Base-by-base conservation (phyloP, 2,113 vertebrate species). In the Periophthalmodon schlosseri region DNA sequence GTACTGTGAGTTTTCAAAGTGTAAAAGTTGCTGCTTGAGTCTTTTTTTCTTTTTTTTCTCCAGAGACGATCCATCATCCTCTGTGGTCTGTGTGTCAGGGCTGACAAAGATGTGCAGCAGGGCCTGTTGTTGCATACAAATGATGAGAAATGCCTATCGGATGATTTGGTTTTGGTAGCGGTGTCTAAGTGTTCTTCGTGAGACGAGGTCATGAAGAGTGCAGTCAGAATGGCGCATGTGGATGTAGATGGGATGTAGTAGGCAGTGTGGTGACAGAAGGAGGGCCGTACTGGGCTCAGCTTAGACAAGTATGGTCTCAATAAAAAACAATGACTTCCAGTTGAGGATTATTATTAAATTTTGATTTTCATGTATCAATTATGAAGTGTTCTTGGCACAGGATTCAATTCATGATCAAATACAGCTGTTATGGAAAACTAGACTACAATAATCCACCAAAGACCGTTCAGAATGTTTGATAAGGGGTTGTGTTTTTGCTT, bases 181-280 rank as follows among this genome's bases (percentile, higher is more conserved):
- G 61, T 68, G 58, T n/a, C 16, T 46, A 73, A 73, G 64, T 64
- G 68, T 5, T 0, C 6, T 74, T 70, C 24, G 60, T 65, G 82
- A 77, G 78, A 80, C 14, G 60, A 73, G 52, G 78, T 77, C 34
- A 75, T 28, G 21, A 61, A 18, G 79, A 81, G 77, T 76, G 77
- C 74, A 86, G 77, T 77, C 79, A 79, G 67, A 15, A 49, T 78
- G 66, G 57, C 81, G 74, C 73, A 72, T 68, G 46, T 57, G 71
- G 72, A 64, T 18, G 28, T 63, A 15, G 68, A 75, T 57, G 73
- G 70, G 18, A 77, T 69, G 76, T 72, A 70, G 23, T 58, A 34
- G 49, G 7, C 23, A 36, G 46, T 63, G 67, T 69, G 80, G 77
- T 74, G 76, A 74, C 76, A 77, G 69, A 84, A 73, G 18, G 16